Percentiles rank a stretch among this genome's conserved stretches.
Conservation (phyloP, 2,113 vertebrate genomes). For the Mormyrus iriodes region DNA sequence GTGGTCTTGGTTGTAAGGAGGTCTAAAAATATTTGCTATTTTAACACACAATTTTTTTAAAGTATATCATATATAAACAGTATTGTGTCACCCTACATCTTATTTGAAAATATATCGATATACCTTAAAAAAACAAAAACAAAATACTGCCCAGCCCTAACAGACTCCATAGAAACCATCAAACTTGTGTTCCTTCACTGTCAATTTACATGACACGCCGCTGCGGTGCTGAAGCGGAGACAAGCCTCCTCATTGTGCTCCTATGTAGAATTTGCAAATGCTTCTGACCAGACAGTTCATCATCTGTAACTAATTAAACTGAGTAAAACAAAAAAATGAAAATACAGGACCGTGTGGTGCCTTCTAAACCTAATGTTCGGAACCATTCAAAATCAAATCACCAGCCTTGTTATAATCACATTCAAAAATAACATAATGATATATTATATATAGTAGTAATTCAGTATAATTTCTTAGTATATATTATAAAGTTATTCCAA, state of each 20-base stretch:
- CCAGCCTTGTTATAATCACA: background rate
- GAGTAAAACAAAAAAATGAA: background rate
- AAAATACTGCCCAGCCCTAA: background rate
- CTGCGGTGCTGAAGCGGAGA: background rate
- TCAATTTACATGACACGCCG: background rate
- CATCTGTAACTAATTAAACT: background rate
- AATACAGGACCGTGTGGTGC: background rate
- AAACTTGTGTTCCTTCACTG: background rate
- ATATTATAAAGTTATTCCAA: no score
- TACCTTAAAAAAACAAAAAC: background rate
- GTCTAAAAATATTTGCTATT: background rate
- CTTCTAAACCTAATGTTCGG: background rate
- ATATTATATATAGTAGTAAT: background rate
- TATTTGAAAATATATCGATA: background rate
- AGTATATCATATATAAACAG: background rate
- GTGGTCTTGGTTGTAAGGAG: background rate
- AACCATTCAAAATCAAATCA: background rate
- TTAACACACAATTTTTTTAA: background rate
- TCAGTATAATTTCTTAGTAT: background rate
- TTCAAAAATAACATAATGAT: background rate
- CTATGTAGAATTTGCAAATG: constrained; percentile 10
- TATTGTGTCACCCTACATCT: background rate
- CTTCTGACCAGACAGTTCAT: background rate
- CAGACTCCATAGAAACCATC: background rate
- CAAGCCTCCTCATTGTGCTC: background rate